Conservation (phyloP, 2,888 invertebrate genomes). For the Dicyrtoma fusca region DNA sequence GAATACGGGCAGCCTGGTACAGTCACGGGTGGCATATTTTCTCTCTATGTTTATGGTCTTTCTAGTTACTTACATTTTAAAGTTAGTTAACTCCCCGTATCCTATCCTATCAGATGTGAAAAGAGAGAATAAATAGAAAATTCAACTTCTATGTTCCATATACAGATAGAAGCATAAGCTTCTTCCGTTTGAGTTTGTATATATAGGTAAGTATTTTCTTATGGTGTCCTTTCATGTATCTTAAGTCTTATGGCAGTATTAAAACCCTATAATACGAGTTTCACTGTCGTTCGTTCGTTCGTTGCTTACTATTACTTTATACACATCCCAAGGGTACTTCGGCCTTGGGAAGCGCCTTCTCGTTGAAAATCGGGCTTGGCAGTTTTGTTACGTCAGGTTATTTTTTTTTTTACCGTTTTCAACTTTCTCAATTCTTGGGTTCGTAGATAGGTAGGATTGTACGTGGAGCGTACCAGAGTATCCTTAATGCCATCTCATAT, state of each 20-base stretch:
- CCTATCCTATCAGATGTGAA: background rate
- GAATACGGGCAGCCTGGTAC: conserved; percentile 16
- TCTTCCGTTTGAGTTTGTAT: too few species aligned
- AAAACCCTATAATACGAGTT: too few species aligned
- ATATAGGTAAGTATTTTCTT: too few species aligned
- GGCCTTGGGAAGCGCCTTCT: conserved; percentile 8
- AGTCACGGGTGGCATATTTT: conserved; percentile 31
- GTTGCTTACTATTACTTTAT: too few species aligned
- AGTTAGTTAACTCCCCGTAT: background rate
- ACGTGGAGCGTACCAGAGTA: too few species aligned
- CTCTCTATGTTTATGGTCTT: conserved; percentile 10
- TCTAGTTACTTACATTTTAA: background rate
- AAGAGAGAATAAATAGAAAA: background rate
- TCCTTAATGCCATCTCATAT: too few species aligned
- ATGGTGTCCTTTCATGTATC: too few species aligned
- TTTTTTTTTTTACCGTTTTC: background rate
- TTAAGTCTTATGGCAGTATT: too few species aligned
- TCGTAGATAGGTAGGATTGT: background rate
- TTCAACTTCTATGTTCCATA: too few species aligned
- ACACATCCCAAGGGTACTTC: conserved; percentile 6
- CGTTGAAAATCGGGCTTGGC: conserved; percentile 15
- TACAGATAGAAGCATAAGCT: too few species aligned
- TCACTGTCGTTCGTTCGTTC: too few species aligned
- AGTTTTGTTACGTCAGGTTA: conserved; percentile 12
- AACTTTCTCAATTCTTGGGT: background rate